A percentile compares a stretch with the other conserved stretches of the same genome.
phyloP scores from a whole-genome alignment of 2,113 vertebrate genomes.

The Buteo buteo region DNA sequence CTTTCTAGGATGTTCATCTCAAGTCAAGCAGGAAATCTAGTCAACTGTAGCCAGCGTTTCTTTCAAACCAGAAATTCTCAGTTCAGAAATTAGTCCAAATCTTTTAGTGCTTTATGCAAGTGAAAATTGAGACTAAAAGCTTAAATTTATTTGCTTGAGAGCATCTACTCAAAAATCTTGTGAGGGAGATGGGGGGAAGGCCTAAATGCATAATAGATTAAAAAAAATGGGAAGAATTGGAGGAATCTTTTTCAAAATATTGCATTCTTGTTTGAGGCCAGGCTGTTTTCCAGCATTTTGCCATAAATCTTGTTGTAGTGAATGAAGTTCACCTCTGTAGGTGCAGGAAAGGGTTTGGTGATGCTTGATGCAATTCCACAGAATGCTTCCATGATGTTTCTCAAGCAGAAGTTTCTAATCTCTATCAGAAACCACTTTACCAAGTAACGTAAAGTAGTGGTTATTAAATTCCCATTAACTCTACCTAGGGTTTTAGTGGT shows the following conservation, averaged over 20 bases:
- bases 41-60: neutral
- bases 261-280: neutral
- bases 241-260: neutral
- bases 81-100: neutral
- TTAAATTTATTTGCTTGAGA: neutral
- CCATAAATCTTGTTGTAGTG: neutral
- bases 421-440: neutral
- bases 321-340: neutral
- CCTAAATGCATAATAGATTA: neutral
- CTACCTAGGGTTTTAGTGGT: neutral
- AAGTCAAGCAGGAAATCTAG: neutral
- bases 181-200: fast-evolving
- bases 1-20: neutral
- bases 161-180: neutral
- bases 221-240: neutral
- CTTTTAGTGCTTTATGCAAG: neutral
- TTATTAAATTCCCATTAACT: neutral
- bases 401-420: neutral
- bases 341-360: neutral
- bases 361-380: neutral
- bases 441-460: neutral
- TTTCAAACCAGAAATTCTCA: neutral
- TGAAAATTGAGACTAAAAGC: neutral
- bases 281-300: neutral
- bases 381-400: neutral